Conservation (phyloP, 2,113 vertebrate species). For the Lontra canadensis region DNA sequence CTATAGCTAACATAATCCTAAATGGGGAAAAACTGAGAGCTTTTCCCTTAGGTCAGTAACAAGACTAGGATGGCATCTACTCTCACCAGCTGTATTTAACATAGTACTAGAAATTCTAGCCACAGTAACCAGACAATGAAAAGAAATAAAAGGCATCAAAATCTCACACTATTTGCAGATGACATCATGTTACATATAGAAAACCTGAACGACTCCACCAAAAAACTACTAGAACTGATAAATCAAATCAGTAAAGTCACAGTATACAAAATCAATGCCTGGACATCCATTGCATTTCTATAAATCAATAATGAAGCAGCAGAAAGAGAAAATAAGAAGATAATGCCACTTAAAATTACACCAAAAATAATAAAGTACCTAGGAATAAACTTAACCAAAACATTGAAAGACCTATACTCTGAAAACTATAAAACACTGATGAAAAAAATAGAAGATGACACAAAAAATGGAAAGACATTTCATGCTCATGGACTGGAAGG, state of each 20-base stretch:
- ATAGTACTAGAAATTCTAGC: neutral
- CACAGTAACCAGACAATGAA: neutral
- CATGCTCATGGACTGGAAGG: neutral
- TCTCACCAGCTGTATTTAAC: neutral
- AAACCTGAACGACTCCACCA: neutral
- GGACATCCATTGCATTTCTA: neutral
- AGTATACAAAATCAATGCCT: neutral
- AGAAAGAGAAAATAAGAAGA: neutral
- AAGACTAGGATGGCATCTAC: neutral
- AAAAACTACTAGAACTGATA: neutral
- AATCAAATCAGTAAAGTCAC: neutral
- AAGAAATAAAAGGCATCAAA: neutral
- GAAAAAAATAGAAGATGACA: neutral
- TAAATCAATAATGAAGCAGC: neutral
- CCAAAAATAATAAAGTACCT: neutral
- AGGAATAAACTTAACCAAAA: neutral
- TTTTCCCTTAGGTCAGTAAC: neutral
- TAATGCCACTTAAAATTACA: neutral
- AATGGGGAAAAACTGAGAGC: neutral
- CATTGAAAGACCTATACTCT: neutral
- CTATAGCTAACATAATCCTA: neutral
- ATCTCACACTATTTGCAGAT: neutral
- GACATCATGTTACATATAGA: neutral
- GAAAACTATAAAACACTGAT: neutral
- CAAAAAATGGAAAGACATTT: neutral